phyloP scores from a whole-genome alignment of 2,888 invertebrate genomes.

The Alloplasta piceator region DNA sequence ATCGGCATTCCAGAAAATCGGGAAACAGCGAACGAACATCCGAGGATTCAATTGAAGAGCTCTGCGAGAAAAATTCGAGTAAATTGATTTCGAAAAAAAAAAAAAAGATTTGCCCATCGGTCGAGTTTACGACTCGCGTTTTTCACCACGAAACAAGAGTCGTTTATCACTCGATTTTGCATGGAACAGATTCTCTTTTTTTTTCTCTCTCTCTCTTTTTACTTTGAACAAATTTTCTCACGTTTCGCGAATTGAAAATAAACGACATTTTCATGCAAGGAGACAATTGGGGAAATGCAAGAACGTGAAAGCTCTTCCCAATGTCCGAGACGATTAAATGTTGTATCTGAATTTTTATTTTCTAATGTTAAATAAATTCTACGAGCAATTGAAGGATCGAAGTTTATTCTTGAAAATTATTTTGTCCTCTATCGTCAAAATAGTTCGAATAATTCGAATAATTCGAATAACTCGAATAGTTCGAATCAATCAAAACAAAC shows the following conservation, averaged over 20 bases:
- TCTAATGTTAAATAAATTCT: constrained; percentile 80
- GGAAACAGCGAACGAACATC: not conserved
- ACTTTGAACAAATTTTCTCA: constrained; percentile 66
- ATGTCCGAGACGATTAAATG: constrained; percentile 64
- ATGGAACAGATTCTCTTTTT: constrained; percentile 68
- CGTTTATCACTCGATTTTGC: constrained; percentile 68
- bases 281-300: not conserved
- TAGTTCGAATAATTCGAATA: no score
- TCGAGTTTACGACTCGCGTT: constrained; percentile 71
- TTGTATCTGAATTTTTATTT: constrained; percentile 79
- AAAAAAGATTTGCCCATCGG: constrained; percentile 65
- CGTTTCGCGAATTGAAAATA: constrained; percentile 48
- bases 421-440: no score
- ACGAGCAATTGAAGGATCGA: constrained; percentile 71
- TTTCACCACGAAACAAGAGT: constrained; percentile 76
- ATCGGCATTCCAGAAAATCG: not conserved
- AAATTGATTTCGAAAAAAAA: not conserved
- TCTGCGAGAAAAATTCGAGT: not conserved
- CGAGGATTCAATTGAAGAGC: not conserved
- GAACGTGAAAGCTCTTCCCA: constrained; percentile 2
- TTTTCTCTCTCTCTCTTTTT: constrained; percentile 68
- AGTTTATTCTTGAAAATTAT: no score
- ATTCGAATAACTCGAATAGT: no score
- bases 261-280: constrained; percentile 27
- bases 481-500: no score